phyloP scores from a whole-genome alignment of 1,140 invertebrate species.

The Anoplophora glabripennis region DNA sequence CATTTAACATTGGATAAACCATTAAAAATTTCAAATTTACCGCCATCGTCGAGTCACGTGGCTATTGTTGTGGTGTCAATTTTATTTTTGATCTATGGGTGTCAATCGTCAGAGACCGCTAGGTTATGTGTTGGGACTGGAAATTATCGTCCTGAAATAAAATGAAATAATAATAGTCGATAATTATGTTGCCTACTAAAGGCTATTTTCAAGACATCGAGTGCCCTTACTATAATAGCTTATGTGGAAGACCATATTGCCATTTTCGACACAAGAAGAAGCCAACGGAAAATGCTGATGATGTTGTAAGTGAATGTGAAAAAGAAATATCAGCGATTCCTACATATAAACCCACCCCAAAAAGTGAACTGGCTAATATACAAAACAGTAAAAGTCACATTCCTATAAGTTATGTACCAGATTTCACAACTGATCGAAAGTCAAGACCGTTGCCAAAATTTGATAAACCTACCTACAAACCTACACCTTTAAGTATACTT shows the following conservation, averaged over 20 bases:
- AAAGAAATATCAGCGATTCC: constrained; percentile 37
- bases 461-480: constrained; percentile 44
- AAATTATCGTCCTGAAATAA: too few species aligned
- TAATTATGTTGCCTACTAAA: constrained; percentile 77
- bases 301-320: constrained; percentile 17
- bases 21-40: too few species aligned
- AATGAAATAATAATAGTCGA: neutral
- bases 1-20: too few species aligned
- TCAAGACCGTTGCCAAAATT: constrained; percentile 30
- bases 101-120: too few species aligned
- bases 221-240: constrained; percentile 80
- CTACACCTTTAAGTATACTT: constrained; percentile 45
- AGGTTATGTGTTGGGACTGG: too few species aligned
- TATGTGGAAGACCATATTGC: constrained; percentile 82
- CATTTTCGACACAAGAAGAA: constrained; percentile 80
- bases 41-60: too few species aligned
- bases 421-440: constrained; percentile 35
- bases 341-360: constrained; percentile 52
- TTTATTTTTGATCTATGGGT: too few species aligned
- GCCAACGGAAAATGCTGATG: constrained; percentile 44
- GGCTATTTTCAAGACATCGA: constrained; percentile 79
- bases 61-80: too few species aligned
- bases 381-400: constrained; percentile 42
- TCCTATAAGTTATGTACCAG: constrained; percentile 47
- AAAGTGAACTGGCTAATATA: constrained; percentile 43